Percentiles rank a stretch among this genome's conserved stretches.
Conservation (phyloP, 1,140 invertebrate species). For the Drosophila setifemur region DNA sequence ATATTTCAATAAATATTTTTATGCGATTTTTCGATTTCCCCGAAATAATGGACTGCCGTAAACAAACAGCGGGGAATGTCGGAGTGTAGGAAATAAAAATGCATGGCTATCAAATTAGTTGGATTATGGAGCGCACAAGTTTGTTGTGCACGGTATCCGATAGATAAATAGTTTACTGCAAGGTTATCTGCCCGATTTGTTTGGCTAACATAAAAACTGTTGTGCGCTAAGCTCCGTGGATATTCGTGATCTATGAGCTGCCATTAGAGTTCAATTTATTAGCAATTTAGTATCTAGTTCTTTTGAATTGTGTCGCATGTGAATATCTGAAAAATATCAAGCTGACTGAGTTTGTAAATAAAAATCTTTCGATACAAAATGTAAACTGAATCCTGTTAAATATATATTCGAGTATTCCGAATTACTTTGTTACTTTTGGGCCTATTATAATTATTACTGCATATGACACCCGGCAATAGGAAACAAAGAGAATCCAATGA, state of each 20-base stretch:
- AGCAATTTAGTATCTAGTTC: not conserved
- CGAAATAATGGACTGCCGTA: slow-evolving; percentile 24
- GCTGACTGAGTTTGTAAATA: too few relatives aligned
- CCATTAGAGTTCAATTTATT: slow-evolving; percentile 6
- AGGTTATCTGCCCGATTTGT: slow-evolving; percentile 17
- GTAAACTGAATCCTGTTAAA: too few relatives aligned
- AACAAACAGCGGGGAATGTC: not conserved
- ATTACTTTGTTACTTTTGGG: too few relatives aligned
- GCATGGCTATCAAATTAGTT: slow-evolving; percentile 28
- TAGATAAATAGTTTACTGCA: slow-evolving; percentile 33
- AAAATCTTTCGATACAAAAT: too few relatives aligned
- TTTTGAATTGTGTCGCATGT: not conserved
- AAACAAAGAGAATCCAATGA: too few relatives aligned
- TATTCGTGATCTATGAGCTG: not conserved
- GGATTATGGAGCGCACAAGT: slow-evolving; percentile 1
- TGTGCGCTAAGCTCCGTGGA: not conserved
- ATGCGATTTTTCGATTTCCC: not conserved
- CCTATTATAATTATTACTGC: slow-evolving; percentile 4
- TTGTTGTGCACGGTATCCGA: not conserved
- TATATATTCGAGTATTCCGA: too few relatives aligned
- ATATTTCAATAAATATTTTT: slow-evolving; percentile 36
- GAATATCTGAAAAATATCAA: too few relatives aligned
- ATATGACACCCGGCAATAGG: slow-evolving; percentile 9
- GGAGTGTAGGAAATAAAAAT: not conserved
- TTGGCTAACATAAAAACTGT: slow-evolving; percentile 7